phyloP scores from a whole-genome alignment of 2,888 invertebrate genomes.

The Eretmocerus hayati region DNA sequence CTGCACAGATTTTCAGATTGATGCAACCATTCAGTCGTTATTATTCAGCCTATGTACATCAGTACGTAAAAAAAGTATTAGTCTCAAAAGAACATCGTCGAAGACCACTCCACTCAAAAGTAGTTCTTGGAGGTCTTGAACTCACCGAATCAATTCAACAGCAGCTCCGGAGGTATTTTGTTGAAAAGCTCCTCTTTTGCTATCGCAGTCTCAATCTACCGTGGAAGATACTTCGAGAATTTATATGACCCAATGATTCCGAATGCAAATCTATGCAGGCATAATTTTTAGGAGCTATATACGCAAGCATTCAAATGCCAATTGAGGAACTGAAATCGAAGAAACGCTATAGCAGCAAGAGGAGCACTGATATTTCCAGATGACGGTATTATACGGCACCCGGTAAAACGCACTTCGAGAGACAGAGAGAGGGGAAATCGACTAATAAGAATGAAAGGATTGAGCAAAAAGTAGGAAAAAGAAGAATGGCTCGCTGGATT shows the following conservation, averaged over 20 bases:
- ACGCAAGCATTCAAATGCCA: conserved; percentile 6
- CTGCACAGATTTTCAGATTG: too few relatives aligned
- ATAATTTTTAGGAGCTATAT: conserved; percentile 6
- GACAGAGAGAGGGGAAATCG: conserved; percentile 2
- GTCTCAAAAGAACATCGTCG: too few relatives aligned
- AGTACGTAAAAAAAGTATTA: too few relatives aligned
- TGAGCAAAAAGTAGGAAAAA: background rate
- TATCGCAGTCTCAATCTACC: too few relatives aligned
- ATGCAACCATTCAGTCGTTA: too few relatives aligned
- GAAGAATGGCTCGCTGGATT: too few relatives aligned
- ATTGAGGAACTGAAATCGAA: conserved; percentile 12
- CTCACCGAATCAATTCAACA: too few relatives aligned
- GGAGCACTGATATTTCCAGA: conserved; percentile 13
- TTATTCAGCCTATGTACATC: too few relatives aligned
- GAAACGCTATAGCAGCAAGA: conserved; percentile 1
- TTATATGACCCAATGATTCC: conserved; percentile 10
- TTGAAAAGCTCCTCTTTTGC: background rate
- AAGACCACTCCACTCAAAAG: too few relatives aligned
- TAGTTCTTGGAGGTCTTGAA: too few relatives aligned
- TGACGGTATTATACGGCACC: background rate
- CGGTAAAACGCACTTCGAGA: conserved; percentile 9
- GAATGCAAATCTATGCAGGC: background rate
- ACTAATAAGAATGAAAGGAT: background rate
- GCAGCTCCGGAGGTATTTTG: too few relatives aligned
- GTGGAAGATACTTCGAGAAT: background rate